Evolutionary conservation across 2,797 vertebrate species (phyloP).

Genomic region (Muscicapa comitata): DNA sequence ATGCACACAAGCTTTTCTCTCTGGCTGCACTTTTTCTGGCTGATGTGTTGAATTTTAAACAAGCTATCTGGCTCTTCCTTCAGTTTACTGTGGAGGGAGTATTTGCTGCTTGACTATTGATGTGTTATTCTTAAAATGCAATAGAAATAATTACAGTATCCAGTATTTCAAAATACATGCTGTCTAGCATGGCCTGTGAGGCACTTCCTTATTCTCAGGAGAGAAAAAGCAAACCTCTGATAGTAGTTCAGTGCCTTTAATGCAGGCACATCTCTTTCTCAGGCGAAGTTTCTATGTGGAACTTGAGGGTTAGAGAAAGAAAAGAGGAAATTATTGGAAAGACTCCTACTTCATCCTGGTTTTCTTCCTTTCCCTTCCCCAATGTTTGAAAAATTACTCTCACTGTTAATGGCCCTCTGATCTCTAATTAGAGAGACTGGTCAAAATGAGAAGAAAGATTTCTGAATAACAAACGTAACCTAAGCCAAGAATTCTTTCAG

Average conservation of each 20-base stretch:
- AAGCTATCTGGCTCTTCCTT: not conserved
- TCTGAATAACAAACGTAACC: not conserved
- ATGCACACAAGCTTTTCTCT: not conserved
- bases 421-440: not conserved
- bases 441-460: not conserved
- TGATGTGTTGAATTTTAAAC: slow-evolving; percentile 3
- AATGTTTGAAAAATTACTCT: not conserved
- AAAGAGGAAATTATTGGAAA: not conserved
- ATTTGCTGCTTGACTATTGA: not conserved
- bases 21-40: not conserved
- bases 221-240: not conserved
- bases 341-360: not conserved
- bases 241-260: not conserved
- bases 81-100: not conserved
- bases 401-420: not conserved
- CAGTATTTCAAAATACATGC: not conserved
- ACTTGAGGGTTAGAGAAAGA: not conserved
- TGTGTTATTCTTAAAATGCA: not conserved
- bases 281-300: not conserved
- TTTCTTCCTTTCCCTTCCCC: not conserved
- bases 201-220: not conserved
- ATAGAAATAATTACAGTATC: not conserved
- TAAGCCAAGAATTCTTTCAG: not conserved
- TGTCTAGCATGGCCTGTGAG: not conserved
- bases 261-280: accelerated